Evolutionary conservation across 2,113 vertebrate genomes (phyloP), one percentile per base, ranked within the genome.

Genomic region (Stercorarius parasiticus): DNA sequence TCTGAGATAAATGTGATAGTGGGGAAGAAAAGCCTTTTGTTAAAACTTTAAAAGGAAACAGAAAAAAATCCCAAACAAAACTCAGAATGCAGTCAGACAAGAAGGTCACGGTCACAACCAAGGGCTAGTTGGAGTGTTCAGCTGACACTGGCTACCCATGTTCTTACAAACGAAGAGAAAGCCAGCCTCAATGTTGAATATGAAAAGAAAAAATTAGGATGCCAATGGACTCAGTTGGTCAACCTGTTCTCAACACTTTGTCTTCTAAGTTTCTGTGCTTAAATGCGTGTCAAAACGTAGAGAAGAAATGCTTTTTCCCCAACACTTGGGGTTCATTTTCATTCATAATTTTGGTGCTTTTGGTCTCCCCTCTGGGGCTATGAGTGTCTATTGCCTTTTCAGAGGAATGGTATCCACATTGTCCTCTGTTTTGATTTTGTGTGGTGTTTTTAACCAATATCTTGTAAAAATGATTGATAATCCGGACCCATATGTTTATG

Each of bases 221-320:
- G 30, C 34, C 61, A 56, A 20, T 59, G 22, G 66, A 36, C 21
- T 87, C 20, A 27, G 1, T 30, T 29, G 42, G 76, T 34, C 0
- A 2, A 32, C 29, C 38, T 3, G 1, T 85, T 79, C 40, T 29
- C 45, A 87, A 15, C 38, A 74, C 26, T 0, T 0, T 72, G 18
- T 45, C 22, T 66, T 45, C 23, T 76, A 45, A 47, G 8, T 52
- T 14, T 4, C 34, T 84, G 29, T 91, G 58, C 47, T 79, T 45
- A 82, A 85, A 76, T 47, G 3, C 40, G 4, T 72, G 49, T 62
- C 16, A 17, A 66, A 56, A 26, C 15, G 32, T 26, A 11, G 20
- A 82, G 43, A 86, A 53, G 11, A 40, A 84, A n/a, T 13, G 8
- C 26, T 47, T 73, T 61, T 74, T 6, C n/a, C 13, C 15, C 13